These are phyloP conservation scores for Artibeus jamaicensis DNA, from an alignment of 2,797 vertebrate species.

Conservation along the genomic window DNA sequence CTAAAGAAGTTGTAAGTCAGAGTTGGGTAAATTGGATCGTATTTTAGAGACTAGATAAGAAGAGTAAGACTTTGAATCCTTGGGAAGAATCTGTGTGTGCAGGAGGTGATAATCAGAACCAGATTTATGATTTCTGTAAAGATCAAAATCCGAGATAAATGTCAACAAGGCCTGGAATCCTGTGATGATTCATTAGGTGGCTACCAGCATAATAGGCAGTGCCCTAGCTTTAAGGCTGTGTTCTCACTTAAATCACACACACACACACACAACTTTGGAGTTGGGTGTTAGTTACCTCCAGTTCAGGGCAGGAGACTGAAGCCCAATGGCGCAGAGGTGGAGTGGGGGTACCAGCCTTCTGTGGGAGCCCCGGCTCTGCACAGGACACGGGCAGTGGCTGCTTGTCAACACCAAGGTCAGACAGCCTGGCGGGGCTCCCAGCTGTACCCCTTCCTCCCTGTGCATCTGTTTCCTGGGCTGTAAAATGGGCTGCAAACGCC, in stretches of 20 bases:
- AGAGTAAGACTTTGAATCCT: conserved; percentile 28
- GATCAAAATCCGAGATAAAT: conserved; percentile 59
- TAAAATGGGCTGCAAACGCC: neutral
- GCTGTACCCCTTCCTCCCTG: neutral
- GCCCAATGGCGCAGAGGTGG: fast-evolving
- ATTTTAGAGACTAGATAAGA: conserved; percentile 67
- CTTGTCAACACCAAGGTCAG: neutral
- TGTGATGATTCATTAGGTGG: conserved; percentile 56
- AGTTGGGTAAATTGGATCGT: conserved; percentile 62
- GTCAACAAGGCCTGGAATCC: conserved; percentile 35
- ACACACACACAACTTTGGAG: neutral
- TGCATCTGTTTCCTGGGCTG: neutral
- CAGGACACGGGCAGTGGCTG: neutral
- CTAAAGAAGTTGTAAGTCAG: conserved; percentile 38
- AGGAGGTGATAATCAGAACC: conserved; percentile 48
- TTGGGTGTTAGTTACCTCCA: neutral
- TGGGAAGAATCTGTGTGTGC: neutral
- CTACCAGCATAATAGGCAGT: neutral
- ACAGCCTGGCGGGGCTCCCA: neutral
- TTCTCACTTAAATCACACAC: neutral
- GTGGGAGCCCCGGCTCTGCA: neutral
- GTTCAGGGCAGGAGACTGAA: neutral
- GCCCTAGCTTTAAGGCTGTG: neutral
- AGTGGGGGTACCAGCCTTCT: neutral
- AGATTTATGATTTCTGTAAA: conserved; percentile 63